Conservation (phyloP, 2,113 vertebrate species). For the Baryphthengus martii region DNA sequence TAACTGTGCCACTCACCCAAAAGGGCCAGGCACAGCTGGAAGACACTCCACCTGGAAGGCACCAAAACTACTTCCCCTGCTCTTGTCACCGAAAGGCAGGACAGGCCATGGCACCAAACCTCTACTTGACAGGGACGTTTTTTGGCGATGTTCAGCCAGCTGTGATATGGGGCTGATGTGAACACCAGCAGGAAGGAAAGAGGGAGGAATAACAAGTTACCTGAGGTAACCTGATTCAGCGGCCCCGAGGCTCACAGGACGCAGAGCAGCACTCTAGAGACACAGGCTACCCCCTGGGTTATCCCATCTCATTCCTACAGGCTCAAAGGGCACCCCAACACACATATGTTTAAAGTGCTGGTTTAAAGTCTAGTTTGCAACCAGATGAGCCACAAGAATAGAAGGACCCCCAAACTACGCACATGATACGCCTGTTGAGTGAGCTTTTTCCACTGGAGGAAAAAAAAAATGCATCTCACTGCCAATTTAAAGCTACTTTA, state of each 20-base stretch:
- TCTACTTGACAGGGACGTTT: accelerated
- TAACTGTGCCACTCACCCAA: too few relatives aligned
- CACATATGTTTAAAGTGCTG: accelerated
- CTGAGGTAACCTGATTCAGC: accelerated
- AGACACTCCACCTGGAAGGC: not conserved
- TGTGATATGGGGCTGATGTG: accelerated
- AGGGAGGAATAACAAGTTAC: not conserved
- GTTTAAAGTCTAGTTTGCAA: not conserved
- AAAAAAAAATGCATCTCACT: not conserved
- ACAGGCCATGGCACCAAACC: not conserved
- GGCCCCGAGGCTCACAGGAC: accelerated
- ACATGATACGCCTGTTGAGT: accelerated
- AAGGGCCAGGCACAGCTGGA: not conserved
- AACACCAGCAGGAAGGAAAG: not conserved
- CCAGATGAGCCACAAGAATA: not conserved
- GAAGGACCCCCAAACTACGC: accelerated
- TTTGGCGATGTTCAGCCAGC: not conserved
- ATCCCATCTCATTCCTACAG: not conserved
- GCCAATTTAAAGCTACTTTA: not conserved
- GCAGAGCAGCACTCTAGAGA: accelerated
- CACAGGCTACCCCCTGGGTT: not conserved
- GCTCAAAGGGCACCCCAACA: not conserved
- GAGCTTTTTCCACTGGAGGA: not conserved
- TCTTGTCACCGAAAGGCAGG: not conserved
- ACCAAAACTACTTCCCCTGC: not conserved